Base-by-base conservation (phyloP, 2,113 vertebrate genomes). In the Chunga burmeisteri region DNA sequence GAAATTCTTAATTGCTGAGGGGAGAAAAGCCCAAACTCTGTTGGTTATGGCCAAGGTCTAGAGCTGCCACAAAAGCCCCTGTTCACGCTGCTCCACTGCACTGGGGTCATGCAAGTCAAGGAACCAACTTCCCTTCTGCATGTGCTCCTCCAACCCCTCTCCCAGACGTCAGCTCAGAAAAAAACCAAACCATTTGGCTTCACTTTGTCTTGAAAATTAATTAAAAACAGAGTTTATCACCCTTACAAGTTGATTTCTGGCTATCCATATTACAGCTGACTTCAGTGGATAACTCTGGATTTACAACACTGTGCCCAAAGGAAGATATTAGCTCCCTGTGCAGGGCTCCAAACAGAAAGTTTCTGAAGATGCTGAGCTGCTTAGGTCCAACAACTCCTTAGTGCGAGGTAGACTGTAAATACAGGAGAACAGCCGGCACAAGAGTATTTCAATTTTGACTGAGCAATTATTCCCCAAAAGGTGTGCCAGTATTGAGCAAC, bases 161-260 rank as follows among this genome's bases (percentile, higher is more conserved):
- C 62, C 53, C 81, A 92, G 92, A 86, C 53, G 75, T 81, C 52
- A 93, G 63, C 81, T 84, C 71, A 67, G 80, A 81, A 81, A 80
- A 86, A 72, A 36, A n/a, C n/a, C n/a, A n/a, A 90, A 38, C 87
- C 88, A 94, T 95, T 93, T 94, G 81, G 92, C 82, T 97, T 94
- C 46, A 30, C 63, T 96, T 96, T 75, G 55, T 62, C 88, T 81
- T 90, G 61, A 75, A 94, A 96, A 93, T 74, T 94, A 96, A 97
- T 97, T 88, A 88, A 97, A 96, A 49, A 1, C 90, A 93, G 91
- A 94, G 52, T 84, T 93, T 65, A 67, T 70, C 65, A 77, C 86
- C 85, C 52, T 75, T 90, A 95, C 55, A 40, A 95, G 71, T 49
- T 73, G 30, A 81, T 59, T 92, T 83, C 75, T 34, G 7, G 90